phyloP scores from a whole-genome alignment of 2,888 invertebrate species.

The Tenodera sinensis region DNA sequence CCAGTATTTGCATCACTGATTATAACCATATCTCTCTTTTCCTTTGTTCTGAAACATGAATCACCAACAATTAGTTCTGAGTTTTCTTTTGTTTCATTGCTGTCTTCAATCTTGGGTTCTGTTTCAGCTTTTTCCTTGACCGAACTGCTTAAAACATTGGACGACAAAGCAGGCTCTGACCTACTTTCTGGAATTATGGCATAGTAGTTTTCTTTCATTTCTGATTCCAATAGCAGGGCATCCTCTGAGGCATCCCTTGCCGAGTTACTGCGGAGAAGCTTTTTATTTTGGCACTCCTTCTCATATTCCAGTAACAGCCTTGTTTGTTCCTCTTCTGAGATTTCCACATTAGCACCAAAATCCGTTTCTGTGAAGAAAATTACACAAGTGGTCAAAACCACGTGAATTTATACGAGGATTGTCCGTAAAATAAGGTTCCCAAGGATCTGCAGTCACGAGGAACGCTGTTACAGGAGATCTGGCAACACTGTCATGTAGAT shows the following conservation, averaged over 20 bases:
- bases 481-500: too few relatives aligned
- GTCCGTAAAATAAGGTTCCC: too few relatives aligned
- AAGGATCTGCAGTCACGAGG: too few relatives aligned
- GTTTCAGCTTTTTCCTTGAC: neutral
- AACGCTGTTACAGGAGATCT: too few relatives aligned
- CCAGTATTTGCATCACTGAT: constrained; percentile 33
- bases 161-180: neutral
- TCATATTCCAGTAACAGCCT: constrained; percentile 65
- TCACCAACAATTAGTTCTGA: neutral
- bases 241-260: constrained; percentile 24
- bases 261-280: constrained; percentile 1
- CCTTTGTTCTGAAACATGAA: constrained; percentile 26
- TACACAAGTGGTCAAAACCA: neutral
- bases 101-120: neutral
- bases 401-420: too few relatives aligned
- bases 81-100: neutral
- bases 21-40: constrained; percentile 34
- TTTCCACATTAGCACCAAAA: constrained; percentile 60
- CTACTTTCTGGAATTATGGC: neutral
- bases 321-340: constrained; percentile 68
- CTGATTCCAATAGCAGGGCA: neutral
- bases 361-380: constrained; percentile 51
- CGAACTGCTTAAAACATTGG: neutral
- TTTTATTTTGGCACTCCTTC: constrained; percentile 52
- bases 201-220: constrained; percentile 18